phyloP scores from a whole-genome alignment of 1,140 invertebrate species.

The Drosophila willistoni region DNA sequence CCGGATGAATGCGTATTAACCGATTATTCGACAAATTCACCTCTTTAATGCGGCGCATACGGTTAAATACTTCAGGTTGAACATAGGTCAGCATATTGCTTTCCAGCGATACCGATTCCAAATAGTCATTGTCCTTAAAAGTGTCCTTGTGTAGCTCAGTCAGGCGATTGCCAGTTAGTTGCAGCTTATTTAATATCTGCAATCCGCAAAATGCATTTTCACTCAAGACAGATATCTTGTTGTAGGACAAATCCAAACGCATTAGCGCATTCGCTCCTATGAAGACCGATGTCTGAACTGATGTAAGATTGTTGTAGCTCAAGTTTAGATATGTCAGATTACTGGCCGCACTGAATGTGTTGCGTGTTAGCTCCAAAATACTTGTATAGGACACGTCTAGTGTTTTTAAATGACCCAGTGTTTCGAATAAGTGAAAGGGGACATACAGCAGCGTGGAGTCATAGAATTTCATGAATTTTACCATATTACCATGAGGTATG shows the following conservation, averaged over 20 bases:
- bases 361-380: constrained; percentile 70
- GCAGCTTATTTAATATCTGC: constrained; percentile 61
- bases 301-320: constrained; percentile 73
- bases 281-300: constrained; percentile 74
- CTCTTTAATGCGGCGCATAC: constrained; percentile 67
- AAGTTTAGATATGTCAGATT: constrained; percentile 71
- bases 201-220: constrained; percentile 74
- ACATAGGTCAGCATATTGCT: constrained; percentile 63
- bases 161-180: constrained; percentile 63
- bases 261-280: constrained; percentile 69
- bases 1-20: constrained; percentile 61
- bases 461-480: constrained; percentile 83
- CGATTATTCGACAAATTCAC: constrained; percentile 73
- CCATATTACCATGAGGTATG: constrained; percentile 60
- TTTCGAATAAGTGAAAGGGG: constrained; percentile 76
- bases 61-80: constrained; percentile 70
- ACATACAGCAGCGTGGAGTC: constrained; percentile 74
- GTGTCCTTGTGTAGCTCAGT: constrained; percentile 63
- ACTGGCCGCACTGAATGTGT: constrained; percentile 72
- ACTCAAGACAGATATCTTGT: constrained; percentile 60
- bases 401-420: constrained; percentile 65
- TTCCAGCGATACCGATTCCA: constrained; percentile 69
- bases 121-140: constrained; percentile 71
- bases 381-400: constrained; percentile 74
- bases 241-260: constrained; percentile 72